A percentile compares a stretch with the other conserved stretches of the same genome.
phyloP scores from a whole-genome alignment of 2,797 vertebrate species.

The Taeniopygia guttata region DNA sequence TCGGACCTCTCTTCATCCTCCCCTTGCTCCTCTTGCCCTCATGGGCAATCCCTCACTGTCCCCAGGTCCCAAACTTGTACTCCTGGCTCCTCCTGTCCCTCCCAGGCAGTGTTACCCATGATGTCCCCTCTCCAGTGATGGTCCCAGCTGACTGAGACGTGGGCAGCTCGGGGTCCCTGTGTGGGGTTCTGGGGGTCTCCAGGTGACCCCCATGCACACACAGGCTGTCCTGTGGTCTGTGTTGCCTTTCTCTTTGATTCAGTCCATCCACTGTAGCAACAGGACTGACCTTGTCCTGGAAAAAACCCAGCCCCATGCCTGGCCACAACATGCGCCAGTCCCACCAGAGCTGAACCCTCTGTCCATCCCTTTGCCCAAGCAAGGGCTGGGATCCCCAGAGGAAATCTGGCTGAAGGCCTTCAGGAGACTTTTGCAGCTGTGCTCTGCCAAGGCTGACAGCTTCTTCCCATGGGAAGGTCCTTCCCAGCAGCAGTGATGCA shows the following conservation, averaged over 20 bases:
- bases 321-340: background rate
- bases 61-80: fast-evolving
- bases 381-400: background rate
- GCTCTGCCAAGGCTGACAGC: background rate
- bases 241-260: background rate
- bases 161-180: background rate
- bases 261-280: background rate
- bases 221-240: background rate
- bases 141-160: fast-evolving
- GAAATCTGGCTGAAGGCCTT: background rate
- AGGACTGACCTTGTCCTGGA: background rate
- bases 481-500: background rate
- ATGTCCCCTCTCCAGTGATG: background rate
- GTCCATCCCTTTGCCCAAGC: background rate
- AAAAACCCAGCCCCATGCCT: fast-evolving
- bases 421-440: background rate
- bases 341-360: background rate
- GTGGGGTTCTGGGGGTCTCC: background rate
- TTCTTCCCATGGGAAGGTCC: background rate
- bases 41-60: background rate
- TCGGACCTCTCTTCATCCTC: background rate
- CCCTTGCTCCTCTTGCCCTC: background rate
- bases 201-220: background rate
- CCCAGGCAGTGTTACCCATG: fast-evolving
- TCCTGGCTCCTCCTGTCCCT: background rate